These are phyloP conservation scores for Hydrotaea cyrtoneurina DNA, from an alignment of 2,888 invertebrate species.

Conservation along the genomic window DNA sequence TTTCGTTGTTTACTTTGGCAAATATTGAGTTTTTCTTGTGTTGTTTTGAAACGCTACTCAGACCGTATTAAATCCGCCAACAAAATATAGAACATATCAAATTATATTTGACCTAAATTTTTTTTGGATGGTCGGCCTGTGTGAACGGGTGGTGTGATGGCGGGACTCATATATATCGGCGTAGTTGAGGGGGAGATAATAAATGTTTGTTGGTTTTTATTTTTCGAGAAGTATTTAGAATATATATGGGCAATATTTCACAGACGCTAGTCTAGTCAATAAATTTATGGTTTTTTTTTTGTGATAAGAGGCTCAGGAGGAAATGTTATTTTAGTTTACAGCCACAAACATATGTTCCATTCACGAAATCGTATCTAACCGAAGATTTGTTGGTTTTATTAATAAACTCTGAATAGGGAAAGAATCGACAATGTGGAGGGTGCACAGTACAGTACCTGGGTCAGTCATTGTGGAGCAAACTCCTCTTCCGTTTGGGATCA, in stretches of 20 bases:
- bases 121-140: neutral
- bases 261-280: slow-evolving; percentile 3
- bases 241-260: neutral
- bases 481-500: too few species aligned
- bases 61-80: neutral
- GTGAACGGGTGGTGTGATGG: neutral
- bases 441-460: too few species aligned
- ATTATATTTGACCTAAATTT: slow-evolving; percentile 32
- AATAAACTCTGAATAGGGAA: too few species aligned
- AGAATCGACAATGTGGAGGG: too few species aligned
- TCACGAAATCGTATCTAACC: too few species aligned
- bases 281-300: slow-evolving; percentile 1
- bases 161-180: too few species aligned
- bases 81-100: slow-evolving; percentile 21
- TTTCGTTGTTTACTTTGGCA: neutral
- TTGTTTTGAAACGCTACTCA: neutral
- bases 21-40: neutral
- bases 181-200: neutral
- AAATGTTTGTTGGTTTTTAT: neutral
- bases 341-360: too few species aligned
- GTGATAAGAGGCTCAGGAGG: too few species aligned
- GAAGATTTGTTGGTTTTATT: too few species aligned
- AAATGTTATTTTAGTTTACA: too few species aligned
- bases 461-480: too few species aligned
- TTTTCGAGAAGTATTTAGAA: neutral